Evolutionary conservation across 2,113 vertebrate genomes (phyloP).

Genomic region (Clarias macrocephalus): DNA sequence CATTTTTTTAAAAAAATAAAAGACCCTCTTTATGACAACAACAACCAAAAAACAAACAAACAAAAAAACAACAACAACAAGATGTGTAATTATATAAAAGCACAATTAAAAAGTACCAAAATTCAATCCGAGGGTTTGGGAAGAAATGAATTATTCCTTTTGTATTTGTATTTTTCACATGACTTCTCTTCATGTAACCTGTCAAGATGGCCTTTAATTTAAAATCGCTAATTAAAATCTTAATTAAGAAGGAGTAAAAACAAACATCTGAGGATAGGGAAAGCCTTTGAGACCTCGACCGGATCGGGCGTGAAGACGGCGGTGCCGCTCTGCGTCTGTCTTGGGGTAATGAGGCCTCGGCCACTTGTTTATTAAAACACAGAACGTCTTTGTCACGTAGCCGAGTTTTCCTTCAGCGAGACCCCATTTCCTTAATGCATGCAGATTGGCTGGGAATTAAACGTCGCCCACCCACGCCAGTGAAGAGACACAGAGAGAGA

Average conservation of each 20-base stretch:
- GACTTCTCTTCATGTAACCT: not conserved
- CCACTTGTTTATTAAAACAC: constrained; percentile 63
- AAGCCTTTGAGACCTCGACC: constrained; percentile 7
- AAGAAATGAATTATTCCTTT: not conserved
- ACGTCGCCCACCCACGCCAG: constrained; percentile 53
- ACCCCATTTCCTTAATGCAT: constrained; percentile 62
- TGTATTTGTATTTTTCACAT: not conserved
- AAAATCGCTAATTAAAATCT: constrained; percentile 17
- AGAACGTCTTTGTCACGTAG: constrained; percentile 60
- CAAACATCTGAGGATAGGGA: constrained; percentile 31
- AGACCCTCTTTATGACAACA: not conserved
- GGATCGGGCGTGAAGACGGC: constrained; percentile 25
- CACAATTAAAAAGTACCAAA: not conserved
- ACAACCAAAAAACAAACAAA: too few relatives aligned
- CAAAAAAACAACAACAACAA: too few relatives aligned
- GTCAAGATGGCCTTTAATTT: not conserved
- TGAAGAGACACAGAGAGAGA: constrained; percentile 4
- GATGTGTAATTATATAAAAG: not conserved
- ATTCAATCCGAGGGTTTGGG: not conserved
- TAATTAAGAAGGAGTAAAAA: not conserved
- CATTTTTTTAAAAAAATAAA: too few relatives aligned
- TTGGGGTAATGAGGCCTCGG: constrained; percentile 48
- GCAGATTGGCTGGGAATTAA: constrained; percentile 64
- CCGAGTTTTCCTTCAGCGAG: constrained; percentile 35
- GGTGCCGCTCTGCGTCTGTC: constrained; percentile 11